Base-by-base conservation (phyloP, 2,888 invertebrate genomes). In the Pammene fasciana region DNA sequence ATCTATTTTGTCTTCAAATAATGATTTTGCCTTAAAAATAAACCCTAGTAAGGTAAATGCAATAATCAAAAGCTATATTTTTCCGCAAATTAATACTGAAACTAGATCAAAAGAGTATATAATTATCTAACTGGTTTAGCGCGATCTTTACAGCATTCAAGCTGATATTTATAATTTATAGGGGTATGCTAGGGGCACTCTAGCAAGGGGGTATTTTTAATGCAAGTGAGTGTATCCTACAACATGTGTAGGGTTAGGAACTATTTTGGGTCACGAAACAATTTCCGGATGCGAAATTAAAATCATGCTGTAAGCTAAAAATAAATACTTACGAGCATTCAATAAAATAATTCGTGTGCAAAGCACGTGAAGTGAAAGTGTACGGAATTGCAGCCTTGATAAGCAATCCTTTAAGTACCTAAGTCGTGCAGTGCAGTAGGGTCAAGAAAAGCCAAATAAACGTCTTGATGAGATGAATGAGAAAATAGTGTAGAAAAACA, bases 191-290 rank as follows among this genome's bases (percentile, higher is more conserved):
- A n/a, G n/a, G n/a, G n/a, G n/a, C n/a, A 43, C 13, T 11, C 50
- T 50, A 48, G 36, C 11, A 48, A 11, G 8, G 45, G 7, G 3
- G 34, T 48, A 8, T 7, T 11, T 0, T 60, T 18, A 8, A 36
- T 16, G 34, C 36, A 38, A 0, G 11, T 56, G 16, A 41, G 50
- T 62, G 62, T 38, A 62, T 41, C 52, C 38, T 45, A 65, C 43
- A 26, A 9, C 4, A 45, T n/a, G 26, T 18, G 13, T 50, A 18
- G 18, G 18, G 18, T 50, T 50, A 16, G 5, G 1, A 10, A n/a
- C 3, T 14, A 16, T 3, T 13, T 5, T 57, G 45, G 52, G 68
- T 68, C 65, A 68, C 68, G 68, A 68, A 68, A 68, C 68, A 68
- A 65, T 68, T 68, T 68, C 11, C 5, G 52, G 5, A 36, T 57